A percentile compares a stretch with the other conserved stretches of the same genome.
Conservation (phyloP, 2,113 vertebrate genomes). For the Bos indicus region DNA sequence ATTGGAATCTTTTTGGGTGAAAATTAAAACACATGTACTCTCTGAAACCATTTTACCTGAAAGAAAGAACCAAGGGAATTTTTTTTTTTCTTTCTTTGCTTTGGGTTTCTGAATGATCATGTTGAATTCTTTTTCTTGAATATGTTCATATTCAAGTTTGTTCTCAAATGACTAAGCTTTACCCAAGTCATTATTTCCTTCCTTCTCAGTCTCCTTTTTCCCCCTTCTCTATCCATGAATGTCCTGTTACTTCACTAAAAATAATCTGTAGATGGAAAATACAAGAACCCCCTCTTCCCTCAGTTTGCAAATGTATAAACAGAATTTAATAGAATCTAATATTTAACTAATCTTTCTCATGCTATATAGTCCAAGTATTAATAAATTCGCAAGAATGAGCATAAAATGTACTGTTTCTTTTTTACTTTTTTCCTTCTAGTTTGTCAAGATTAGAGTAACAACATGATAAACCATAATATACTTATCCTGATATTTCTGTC, state of each 20-base stretch:
- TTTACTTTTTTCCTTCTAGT: neutral
- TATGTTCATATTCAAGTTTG: neutral
- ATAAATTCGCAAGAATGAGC: neutral
- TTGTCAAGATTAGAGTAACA: neutral
- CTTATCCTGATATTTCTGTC: neutral
- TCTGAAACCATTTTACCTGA: neutral
- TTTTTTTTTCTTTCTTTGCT: neutral
- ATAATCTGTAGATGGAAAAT: constrained; percentile 15
- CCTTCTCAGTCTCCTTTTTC: neutral
- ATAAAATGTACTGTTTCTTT: neutral
- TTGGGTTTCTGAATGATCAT: neutral
- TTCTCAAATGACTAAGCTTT: neutral
- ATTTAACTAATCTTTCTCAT: neutral
- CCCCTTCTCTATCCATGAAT: neutral
- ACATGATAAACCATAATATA: neutral
- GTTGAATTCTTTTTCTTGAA: neutral
- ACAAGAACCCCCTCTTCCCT: neutral
- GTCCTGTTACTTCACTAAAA: neutral
- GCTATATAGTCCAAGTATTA: neutral
- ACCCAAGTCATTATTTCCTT: neutral
- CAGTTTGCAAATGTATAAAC: neutral
- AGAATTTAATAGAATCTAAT: neutral
- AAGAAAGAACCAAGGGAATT: neutral
- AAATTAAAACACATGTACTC: neutral
- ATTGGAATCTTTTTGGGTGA: neutral